phyloP scores from a whole-genome alignment of 2,113 vertebrate genomes.

The Hystrix brachyura region DNA sequence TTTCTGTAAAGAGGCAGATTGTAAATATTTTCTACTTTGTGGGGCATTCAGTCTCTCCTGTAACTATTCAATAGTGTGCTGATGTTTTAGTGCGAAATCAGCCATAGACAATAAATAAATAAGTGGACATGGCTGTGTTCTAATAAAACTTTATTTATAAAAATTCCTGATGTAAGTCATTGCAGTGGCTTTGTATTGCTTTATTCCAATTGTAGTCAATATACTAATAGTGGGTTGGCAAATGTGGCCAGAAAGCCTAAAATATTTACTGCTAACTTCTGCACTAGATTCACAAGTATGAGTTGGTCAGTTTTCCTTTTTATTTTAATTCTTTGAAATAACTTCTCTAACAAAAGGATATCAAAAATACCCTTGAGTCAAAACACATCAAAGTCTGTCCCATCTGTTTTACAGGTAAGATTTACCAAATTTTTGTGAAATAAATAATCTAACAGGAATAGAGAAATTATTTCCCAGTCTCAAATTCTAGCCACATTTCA shows the following conservation, averaged over 20 bases:
- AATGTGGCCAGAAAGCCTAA: neutral
- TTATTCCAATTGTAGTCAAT: neutral
- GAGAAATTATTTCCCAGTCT: neutral
- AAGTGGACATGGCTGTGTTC: neutral
- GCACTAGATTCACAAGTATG: neutral
- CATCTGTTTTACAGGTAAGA: neutral
- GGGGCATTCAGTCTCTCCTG: neutral
- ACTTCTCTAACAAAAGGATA: neutral
- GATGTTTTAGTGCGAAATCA: neutral
- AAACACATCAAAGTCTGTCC: neutral
- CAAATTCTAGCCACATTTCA: neutral
- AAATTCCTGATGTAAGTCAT: neutral
- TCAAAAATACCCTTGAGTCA: neutral
- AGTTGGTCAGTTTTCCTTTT: neutral
- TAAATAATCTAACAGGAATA: neutral
- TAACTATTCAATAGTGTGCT: neutral
- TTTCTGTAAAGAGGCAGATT: neutral
- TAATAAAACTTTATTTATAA: conserved; percentile 16
- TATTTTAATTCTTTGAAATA: neutral
- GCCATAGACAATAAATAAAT: neutral
- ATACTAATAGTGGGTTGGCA: neutral
- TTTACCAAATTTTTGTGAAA: neutral
- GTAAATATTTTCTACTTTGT: neutral
- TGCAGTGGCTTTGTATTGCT: neutral
- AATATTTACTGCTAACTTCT: neutral